Base-by-base conservation (phyloP, 2,888 invertebrate species). In the Drosophila pseudotakahashii region DNA sequence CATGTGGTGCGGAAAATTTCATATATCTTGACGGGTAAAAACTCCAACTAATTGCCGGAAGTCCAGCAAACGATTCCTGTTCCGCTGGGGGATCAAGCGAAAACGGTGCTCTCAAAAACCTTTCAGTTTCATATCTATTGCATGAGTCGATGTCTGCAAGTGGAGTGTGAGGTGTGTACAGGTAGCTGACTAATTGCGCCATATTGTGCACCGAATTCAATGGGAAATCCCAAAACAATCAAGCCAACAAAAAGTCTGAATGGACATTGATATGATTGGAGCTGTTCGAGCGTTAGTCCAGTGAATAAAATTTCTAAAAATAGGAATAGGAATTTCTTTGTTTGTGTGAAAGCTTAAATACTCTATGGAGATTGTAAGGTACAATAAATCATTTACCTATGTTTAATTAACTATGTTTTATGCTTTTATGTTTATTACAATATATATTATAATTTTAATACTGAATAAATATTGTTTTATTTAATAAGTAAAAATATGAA, bases 41-140 rank as follows among this genome's bases (percentile, higher is more conserved):
- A 44, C 37, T 39, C 30, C 47, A 78, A 67, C 78, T 79, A 83
- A 82, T 83, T 78, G 80, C 84, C 84, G 82, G 82, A 82, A 77
- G 78, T 78, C 77, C 72, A 78, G 73, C 68, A 78, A 34, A 72
- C 14, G 51, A 53, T 36, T 51, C 57, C 60, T 26, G 51, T 50
- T 37, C 45, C 54, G 58, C n/a, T 26, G 11, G 13, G 48, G 42
- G 42, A 44, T 53, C 41, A 30, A 53, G 16, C 7, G 23, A 39
- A 62, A 34, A 63, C 10, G 14, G 37, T 14, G 63, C 67, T 67
- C 14, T 64, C 73, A 71, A 37, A 81, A 81, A 81, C 81, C 81
- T 71, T 81, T 78, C 62, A 73, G 70, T 73, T 75, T 77, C 77
- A 79, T 81, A 81, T 77, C 77, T 83, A 80, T 79, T 81, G 72